These are phyloP conservation scores for Larimichthys polyactis DNA, from an alignment of 2,113 vertebrate species.

Conservation along the genomic window DNA sequence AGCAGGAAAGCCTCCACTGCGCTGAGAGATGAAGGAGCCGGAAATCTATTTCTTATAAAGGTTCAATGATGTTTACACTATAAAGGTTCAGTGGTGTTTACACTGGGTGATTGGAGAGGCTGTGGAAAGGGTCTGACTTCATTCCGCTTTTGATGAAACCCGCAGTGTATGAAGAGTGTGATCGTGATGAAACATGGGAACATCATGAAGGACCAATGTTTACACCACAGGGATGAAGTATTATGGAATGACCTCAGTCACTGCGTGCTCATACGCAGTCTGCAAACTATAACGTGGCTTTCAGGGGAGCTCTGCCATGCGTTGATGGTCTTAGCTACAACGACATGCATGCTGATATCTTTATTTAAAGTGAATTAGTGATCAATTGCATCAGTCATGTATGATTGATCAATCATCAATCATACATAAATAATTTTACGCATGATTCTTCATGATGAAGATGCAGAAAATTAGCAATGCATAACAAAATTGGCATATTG, in stretches of 20 bases:
- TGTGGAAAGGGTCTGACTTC: conserved; percentile 11
- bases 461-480: too few species aligned
- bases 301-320: too few species aligned
- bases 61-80: conserved; percentile 42
- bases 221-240: neutral
- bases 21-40: conserved; percentile 17
- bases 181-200: conserved; percentile 21
- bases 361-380: too few species aligned
- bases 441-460: too few species aligned
- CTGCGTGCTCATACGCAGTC: too few species aligned
- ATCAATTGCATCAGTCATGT: too few species aligned
- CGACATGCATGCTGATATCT: too few species aligned
- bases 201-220: conserved; percentile 11
- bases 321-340: too few species aligned
- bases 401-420: too few species aligned
- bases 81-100: conserved; percentile 35
- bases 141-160: conserved; percentile 37
- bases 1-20: conserved; percentile 24
- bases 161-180: conserved; percentile 1
- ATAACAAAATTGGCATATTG: too few species aligned
- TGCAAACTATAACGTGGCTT: too few species aligned
- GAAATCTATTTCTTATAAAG: conserved; percentile 54
- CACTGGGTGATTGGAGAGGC: conserved; percentile 47
- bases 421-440: too few species aligned
- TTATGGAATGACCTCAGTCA: neutral